phyloP scores from a whole-genome alignment of 2,113 vertebrate species.

The Tychaedon coryphoeus region DNA sequence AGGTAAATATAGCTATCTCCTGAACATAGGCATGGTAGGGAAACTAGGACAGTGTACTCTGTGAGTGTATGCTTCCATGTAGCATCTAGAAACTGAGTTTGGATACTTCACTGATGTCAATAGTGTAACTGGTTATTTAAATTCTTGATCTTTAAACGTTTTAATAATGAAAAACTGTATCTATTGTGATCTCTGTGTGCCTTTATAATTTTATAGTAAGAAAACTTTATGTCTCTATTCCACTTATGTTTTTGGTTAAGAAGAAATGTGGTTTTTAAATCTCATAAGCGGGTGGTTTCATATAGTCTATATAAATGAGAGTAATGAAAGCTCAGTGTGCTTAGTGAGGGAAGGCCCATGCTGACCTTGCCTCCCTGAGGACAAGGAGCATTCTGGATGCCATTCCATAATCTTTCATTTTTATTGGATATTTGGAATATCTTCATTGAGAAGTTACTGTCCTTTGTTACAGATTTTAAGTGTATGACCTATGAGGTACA shows the following conservation, averaged over 20 bases:
- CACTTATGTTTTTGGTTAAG: constrained; percentile 41
- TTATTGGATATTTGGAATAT: constrained; percentile 40
- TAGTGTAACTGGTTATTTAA: background rate
- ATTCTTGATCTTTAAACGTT: background rate
- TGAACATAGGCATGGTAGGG: background rate
- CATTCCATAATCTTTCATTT: constrained; percentile 33
- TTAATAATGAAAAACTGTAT: background rate
- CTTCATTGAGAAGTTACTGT: constrained; percentile 1
- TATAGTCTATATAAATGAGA: constrained; percentile 1
- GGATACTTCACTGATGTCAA: background rate
- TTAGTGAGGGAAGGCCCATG: background rate
- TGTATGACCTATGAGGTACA: background rate
- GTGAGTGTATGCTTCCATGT: background rate
- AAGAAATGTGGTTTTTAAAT: constrained; percentile 33
- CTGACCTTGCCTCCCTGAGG: constrained; percentile 39
- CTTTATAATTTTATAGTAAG: background rate
- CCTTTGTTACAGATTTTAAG: background rate
- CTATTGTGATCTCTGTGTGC: background rate
- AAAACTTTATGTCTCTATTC: background rate
- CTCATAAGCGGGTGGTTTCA: background rate
- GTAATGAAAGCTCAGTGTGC: constrained; percentile 34
- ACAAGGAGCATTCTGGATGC: constrained; percentile 23
- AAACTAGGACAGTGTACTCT: background rate
- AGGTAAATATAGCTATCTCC: background rate
- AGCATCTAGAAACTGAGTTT: background rate